Percentiles rank a stretch among this genome's conserved stretches.
phyloP scores from a whole-genome alignment of 1,140 invertebrate genomes.

The Archivesica marissinica region DNA sequence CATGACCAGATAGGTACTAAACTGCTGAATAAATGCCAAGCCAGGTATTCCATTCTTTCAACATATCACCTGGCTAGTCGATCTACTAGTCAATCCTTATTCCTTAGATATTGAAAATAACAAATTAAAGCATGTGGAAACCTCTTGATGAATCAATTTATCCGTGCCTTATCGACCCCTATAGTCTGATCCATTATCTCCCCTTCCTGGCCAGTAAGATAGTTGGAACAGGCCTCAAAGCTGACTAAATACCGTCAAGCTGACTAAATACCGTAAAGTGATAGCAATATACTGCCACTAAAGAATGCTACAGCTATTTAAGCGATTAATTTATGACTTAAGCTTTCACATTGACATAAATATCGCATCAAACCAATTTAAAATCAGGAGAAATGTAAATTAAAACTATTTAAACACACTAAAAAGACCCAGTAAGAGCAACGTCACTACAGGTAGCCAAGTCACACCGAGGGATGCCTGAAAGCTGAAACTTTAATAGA shows the following conservation, averaged over 20 bases:
- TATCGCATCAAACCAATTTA: slow-evolving; percentile 31
- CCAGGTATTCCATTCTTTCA: slow-evolving; percentile 10
- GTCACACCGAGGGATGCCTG: slow-evolving; percentile 6
- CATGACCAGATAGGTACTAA: too few species aligned
- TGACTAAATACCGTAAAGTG: slow-evolving; percentile 29
- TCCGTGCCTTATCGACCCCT: slow-evolving; percentile 38
- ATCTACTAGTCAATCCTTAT: not conserved
- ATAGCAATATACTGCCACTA: not conserved
- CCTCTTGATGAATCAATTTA: slow-evolving; percentile 33
- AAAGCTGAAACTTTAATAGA: slow-evolving; percentile 44
- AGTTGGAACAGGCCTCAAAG: not conserved
- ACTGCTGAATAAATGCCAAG: not conserved
- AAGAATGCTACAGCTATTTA: not conserved
- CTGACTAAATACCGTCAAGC: slow-evolving; percentile 13
- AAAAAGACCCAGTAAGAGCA: not conserved
- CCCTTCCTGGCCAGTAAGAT: not conserved
- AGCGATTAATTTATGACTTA: slow-evolving; percentile 36
- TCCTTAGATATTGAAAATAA: slow-evolving; percentile 21
- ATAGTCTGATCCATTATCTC: slow-evolving; percentile 12
- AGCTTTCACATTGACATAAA: slow-evolving; percentile 47
- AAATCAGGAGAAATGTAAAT: slow-evolving; percentile 45
- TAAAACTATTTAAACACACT: slow-evolving; percentile 27
- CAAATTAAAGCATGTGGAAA: slow-evolving; percentile 36
- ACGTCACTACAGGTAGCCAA: slow-evolving; percentile 1
- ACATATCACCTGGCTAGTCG: slow-evolving; percentile 34